Conservation (phyloP, 2,888 invertebrate genomes). For the Drosophila meridiana region DNA sequence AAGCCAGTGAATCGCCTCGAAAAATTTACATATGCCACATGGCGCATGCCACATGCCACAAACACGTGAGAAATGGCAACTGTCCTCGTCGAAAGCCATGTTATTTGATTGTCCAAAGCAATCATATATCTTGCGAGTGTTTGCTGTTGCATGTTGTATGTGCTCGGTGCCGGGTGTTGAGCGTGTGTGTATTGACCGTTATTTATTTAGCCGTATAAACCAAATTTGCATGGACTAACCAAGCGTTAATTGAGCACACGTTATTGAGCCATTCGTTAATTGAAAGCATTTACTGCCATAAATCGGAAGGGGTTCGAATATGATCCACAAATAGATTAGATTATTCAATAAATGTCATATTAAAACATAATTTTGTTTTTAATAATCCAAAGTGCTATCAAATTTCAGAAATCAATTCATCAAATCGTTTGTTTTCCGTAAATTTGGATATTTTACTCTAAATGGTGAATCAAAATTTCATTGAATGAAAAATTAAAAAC, state of each 20-base stretch:
- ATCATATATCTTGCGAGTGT: conserved; percentile 27
- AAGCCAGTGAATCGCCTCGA: conserved; percentile 49
- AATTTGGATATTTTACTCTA: too few species aligned
- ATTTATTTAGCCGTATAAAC: conserved; percentile 37
- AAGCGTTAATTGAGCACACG: conserved; percentile 46
- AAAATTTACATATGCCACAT: conserved; percentile 70
- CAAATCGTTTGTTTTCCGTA: too few species aligned
- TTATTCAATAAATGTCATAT: background rate
- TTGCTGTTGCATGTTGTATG: conserved; percentile 8
- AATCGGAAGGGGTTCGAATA: background rate
- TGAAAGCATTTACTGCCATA: background rate
- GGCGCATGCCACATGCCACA: conserved; percentile 30
- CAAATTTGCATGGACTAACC: conserved; percentile 29
- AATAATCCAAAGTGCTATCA: background rate
- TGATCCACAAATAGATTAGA: background rate
- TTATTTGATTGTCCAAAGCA: conserved; percentile 71
- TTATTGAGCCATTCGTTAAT: conserved; percentile 43
- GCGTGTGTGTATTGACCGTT: conserved; percentile 6
- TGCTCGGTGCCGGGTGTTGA: background rate
- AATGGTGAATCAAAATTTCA: too few species aligned
- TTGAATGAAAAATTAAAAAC: too few species aligned
- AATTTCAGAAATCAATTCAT: too few species aligned
- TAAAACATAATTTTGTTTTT: background rate
- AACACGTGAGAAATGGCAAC: conserved; percentile 67
- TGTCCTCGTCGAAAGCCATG: conserved; percentile 59